phyloP scores from a whole-genome alignment of 2,888 invertebrate species.

The Drosophila flavopinicola region DNA sequence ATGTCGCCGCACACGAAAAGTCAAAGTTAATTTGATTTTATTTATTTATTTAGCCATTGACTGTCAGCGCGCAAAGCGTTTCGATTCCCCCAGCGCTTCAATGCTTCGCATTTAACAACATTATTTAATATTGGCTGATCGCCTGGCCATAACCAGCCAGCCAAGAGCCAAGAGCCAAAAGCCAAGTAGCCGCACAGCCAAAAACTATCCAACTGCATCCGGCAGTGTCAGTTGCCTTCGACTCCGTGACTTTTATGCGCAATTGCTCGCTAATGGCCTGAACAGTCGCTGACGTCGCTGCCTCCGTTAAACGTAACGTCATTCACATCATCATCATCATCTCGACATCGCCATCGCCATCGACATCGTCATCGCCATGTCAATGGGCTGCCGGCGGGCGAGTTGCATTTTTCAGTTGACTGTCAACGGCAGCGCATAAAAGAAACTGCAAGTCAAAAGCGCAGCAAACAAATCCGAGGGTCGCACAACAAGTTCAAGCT shows the following conservation, averaged over 20 bases:
- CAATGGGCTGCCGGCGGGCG: conserved; percentile 68
- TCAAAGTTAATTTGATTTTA: conserved; percentile 73
- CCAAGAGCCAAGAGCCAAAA: too few relatives aligned
- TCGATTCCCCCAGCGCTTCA: conserved; percentile 57
- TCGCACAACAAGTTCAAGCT: not conserved
- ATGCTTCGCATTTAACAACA: conserved; percentile 74
- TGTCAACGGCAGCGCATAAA: conserved; percentile 68
- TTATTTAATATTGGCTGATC: conserved; percentile 78
- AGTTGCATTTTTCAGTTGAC: conserved; percentile 78
- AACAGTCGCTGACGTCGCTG: conserved; percentile 45
- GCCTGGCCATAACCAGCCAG: conserved; percentile 29
- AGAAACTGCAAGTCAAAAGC: conserved; percentile 36
- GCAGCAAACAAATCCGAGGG: conserved; percentile 37
- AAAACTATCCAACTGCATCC: conserved; percentile 55
- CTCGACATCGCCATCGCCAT: conserved; percentile 44
- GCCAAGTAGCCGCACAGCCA: conserved; percentile 9
- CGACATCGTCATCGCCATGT: conserved; percentile 38
- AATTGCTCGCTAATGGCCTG: conserved; percentile 75
- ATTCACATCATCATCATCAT: conserved; percentile 60
- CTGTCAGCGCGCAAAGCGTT: conserved; percentile 28
- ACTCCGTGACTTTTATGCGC: conserved; percentile 76
- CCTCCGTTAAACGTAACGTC: conserved; percentile 67
- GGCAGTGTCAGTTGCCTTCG: conserved; percentile 35
- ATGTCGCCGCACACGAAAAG: conserved; percentile 61
- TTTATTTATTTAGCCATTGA: conserved; percentile 69